These are phyloP conservation scores for Microctenopoma stevenorrisi DNA, from an alignment of 2,797 vertebrate genomes.

Conservation along the genomic window DNA sequence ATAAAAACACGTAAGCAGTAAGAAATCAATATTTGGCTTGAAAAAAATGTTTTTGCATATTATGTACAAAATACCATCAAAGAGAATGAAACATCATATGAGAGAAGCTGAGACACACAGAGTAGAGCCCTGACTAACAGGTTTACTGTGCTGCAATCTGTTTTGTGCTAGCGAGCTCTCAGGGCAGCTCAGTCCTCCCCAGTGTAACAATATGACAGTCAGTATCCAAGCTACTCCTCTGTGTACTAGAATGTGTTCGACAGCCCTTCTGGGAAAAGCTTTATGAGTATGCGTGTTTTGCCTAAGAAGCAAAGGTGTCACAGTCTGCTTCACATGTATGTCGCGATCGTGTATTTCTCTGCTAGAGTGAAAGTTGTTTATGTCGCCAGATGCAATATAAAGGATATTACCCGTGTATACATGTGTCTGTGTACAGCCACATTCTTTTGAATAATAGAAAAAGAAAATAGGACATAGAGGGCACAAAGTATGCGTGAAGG, in stretches of 20 bases:
- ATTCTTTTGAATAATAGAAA: conserved; percentile 40
- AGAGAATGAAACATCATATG: conserved; percentile 19
- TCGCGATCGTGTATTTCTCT: conserved; percentile 10
- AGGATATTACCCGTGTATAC: conserved; percentile 8
- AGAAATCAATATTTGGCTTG: conserved; percentile 34
- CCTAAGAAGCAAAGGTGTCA: conserved; percentile 28
- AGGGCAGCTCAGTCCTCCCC: conserved; percentile 51
- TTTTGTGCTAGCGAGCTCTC: conserved; percentile 38
- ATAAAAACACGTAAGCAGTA: conserved; percentile 29
- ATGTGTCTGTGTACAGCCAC: conserved; percentile 7
- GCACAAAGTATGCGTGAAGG: neutral
- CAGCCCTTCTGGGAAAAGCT: conserved; percentile 35
- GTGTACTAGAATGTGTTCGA: conserved; percentile 42
- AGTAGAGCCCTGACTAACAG: conserved; percentile 50
- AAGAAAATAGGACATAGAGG: conserved; percentile 21
- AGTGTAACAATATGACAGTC: conserved; percentile 54
- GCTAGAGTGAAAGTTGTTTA: conserved; percentile 20
- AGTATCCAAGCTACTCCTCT: conserved; percentile 45
- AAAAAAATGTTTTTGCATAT: conserved; percentile 2
- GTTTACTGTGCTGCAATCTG: conserved; percentile 50
- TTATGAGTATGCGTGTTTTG: conserved; percentile 8
- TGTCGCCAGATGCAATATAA: conserved; percentile 7
- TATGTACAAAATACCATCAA: conserved; percentile 35
- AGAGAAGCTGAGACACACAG: conserved; percentile 31
- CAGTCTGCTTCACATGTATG: conserved; percentile 33